phyloP scores from a whole-genome alignment of 2,797 vertebrate species.

The Lophura swinhoii region DNA sequence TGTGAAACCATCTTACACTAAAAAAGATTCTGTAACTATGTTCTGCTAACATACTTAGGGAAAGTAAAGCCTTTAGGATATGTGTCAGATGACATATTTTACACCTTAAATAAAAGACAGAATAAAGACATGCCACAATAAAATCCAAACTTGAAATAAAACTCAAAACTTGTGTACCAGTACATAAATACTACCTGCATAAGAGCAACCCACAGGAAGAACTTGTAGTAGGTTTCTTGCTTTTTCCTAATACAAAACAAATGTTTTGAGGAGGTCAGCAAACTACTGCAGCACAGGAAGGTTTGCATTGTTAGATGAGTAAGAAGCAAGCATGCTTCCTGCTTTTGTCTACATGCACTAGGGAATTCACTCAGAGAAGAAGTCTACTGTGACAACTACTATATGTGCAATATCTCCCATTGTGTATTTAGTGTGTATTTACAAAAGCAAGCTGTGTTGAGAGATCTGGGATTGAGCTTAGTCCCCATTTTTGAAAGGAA shows the following conservation, averaged over 20 bases:
- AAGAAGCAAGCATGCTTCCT: neutral
- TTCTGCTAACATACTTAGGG: neutral
- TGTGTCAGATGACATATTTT: neutral
- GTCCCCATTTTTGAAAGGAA: neutral
- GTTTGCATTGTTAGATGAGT: accelerated
- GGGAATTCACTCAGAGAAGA: too few species aligned
- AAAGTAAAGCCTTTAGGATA: neutral
- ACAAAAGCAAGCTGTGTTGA: neutral
- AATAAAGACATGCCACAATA: neutral
- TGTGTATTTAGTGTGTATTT: too few species aligned
- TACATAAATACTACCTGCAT: neutral
- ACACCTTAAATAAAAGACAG: neutral
- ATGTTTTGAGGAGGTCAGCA: neutral
- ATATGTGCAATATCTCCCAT: neutral
- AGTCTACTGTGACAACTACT: neutral
- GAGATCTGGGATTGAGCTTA: neutral
- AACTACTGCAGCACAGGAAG: neutral
- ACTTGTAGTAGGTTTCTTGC: neutral
- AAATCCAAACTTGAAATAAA: neutral
- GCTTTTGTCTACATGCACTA: neutral
- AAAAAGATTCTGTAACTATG: neutral
- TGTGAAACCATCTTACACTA: neutral
- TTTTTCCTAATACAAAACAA: neutral
- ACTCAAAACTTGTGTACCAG: neutral
- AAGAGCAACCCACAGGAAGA: neutral